Evolutionary conservation across 2,113 vertebrate genomes (phyloP), one percentile per base, ranked within the genome.

Genomic region (Cepphus grylle): DNA sequence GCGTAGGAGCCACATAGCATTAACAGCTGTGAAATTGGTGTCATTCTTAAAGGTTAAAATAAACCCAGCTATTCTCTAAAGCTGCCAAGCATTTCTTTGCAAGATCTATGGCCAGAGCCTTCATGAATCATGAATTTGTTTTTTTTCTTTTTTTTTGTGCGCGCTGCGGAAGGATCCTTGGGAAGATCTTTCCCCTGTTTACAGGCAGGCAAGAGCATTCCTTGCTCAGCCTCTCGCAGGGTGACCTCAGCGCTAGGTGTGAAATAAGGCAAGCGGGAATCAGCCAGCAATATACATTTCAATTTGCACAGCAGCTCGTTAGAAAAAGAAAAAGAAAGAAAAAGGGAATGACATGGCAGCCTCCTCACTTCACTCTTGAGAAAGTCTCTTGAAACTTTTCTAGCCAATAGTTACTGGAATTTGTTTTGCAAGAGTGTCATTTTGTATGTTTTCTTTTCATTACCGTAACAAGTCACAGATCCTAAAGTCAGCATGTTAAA

Each of bases 21-120:
- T 92, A 91, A 95, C 96, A 97, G 97, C 97, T 97, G 96, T 85
- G 96, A 89, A 93, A 97, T 96, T 92, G 96, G 95, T 96, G 97
- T 95, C 95, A 89, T 97, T 97, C 93, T 80, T 87, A 85, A 93
- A 92, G 96, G 96, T 97, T 97, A 96, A 97, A 96, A 97, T 95
- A 96, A 97, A 95, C 90, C 52, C 88, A 47, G 96, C 94, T 72
- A 79, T 90, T 73, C 69, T 77, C 91, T 32, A 40, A 87, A 92
- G 96, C 96, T 97, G 95, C 96, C 91, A 62, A 87, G 92, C 82
- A 82, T 96, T 97, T 92, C 97, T 96, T 55, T 25, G 91, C 77
- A 45, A 81, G 91, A 95, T 88, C 95, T 76, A 55, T 20, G 67
- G 94, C 80, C 86, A 49, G 88, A 90, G 89, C 87, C 80, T 79